These are phyloP conservation scores for Patiria miniata DNA, from an alignment of 35 echinoderm and acorn worm genomes.

Conservation along the genomic window DNA sequence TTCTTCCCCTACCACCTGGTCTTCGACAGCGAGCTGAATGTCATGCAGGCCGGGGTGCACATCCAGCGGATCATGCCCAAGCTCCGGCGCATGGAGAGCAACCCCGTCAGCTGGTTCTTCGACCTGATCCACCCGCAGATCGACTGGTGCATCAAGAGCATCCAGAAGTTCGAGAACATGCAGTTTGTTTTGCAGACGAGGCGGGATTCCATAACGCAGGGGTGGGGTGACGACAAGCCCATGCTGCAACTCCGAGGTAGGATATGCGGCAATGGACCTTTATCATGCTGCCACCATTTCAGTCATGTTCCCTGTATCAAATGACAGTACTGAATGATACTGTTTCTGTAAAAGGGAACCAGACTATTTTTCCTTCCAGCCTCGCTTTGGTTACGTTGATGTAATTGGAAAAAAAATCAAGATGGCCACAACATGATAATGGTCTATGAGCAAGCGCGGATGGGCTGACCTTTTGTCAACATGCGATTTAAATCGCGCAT, in stretches of 20 bases:
- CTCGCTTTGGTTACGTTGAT: no score
- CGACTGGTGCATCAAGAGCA: constrained; percentile 88
- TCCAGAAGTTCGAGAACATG: constrained; percentile 98
- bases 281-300: no score
- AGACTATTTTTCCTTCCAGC: no score
- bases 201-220: constrained; percentile 64
- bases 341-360: no score
- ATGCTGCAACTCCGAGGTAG: constrained; percentile 96
- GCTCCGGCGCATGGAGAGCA: constrained; percentile 56
- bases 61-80: constrained; percentile 87
- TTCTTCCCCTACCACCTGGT: constrained; percentile 98
- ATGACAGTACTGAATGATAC: no score
- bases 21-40: constrained; percentile 69
- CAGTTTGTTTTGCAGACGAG: constrained; percentile 96
- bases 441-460: no score
- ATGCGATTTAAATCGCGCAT: no score
- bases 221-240: constrained; percentile 72
- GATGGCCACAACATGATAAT: no score
- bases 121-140: constrained; percentile 96
- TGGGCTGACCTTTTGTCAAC: no score
- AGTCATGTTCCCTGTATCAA: no score
- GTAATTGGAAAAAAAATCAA: no score
- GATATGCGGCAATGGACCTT: neutral
- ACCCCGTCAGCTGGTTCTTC: constrained; percentile 75
- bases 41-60: constrained; percentile 86